A percentile compares a stretch with the other conserved stretches of the same genome.
Evolutionary conservation across 2,113 vertebrate genomes (phyloP).

Genomic region (Polypterus bichir): DNA sequence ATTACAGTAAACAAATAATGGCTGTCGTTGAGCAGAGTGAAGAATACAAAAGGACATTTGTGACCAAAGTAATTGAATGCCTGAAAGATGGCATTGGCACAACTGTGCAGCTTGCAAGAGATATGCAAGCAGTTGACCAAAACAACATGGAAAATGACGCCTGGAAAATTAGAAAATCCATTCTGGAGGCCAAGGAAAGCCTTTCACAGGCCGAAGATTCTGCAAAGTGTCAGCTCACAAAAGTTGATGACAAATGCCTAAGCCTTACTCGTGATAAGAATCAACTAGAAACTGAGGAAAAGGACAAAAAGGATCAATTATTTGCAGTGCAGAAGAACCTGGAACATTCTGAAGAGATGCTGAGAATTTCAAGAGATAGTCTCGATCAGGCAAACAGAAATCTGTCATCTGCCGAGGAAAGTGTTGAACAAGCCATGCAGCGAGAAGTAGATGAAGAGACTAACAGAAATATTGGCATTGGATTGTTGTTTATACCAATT

Average conservation of each 20-base stretch:
- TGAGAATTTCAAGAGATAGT: background rate
- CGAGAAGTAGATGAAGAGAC: background rate
- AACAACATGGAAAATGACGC: background rate
- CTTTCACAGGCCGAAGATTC: background rate
- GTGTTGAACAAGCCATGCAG: background rate
- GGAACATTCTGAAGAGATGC: background rate
- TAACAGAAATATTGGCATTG: background rate
- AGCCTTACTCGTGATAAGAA: background rate
- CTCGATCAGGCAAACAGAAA: background rate
- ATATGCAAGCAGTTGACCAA: background rate
- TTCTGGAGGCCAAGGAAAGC: background rate
- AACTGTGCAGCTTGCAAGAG: background rate
- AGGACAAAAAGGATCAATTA: background rate
- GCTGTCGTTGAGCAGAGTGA: background rate
- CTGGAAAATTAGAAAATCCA: background rate
- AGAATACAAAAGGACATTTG: background rate
- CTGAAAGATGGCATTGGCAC: background rate
- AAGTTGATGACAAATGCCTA: background rate
- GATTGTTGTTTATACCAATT: background rate
- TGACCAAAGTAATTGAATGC: background rate
- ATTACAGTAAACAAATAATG: too few relatives aligned
- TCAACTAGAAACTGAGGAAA: background rate
- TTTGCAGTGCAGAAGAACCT: background rate
- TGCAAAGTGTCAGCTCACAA: background rate
- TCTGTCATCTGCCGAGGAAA: background rate